Base-by-base conservation (phyloP, 2,797 vertebrate species). In the Periparus ater region DNA sequence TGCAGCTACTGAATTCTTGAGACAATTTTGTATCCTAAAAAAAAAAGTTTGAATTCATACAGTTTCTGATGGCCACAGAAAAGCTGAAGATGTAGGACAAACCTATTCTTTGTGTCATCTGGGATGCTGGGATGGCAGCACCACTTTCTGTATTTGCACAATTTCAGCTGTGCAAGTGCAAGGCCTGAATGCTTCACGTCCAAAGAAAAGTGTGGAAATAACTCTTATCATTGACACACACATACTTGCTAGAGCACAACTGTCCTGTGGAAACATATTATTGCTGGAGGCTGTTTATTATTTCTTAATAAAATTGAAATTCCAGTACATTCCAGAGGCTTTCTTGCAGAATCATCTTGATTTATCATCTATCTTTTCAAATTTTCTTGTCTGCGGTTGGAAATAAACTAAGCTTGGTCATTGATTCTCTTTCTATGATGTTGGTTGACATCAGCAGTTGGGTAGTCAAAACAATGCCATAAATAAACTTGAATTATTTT, bases 291-390 rank as follows among this genome's bases (percentile, higher is more conserved):
- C 61, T 62, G 23, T 78, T 91, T 86, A 67, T 81, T 86, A 81
- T 91, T 93, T 95, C 36, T 38, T 90, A 75, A 86, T 94, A 79
- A 88, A 91, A 88, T 76, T 58, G 55, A 93, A 91, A 86, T 86
- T 55, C 71, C 63, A 63, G 54, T 60, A 19, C 17, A 22, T 81
- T 95, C 32, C 66, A 70, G 70, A 62, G 53, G 62, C 51, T 93
- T 87, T 84, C 73, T 90, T 86, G 77, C 80, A 82, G 70, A 91
- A 40, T 81, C 51, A 97, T 93, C 91, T 96, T 96, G 60, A 91
- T 98, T 98, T 97, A 96, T 97, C 91, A 96, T 88, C 60, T 85
- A 45, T 94, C 88, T 83, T 95, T 95, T 80, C 94, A 97, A 90
- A 71, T 94, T 91, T 97, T 85, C 85, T 93, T 90, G 48, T 34